Conservation (phyloP, 2,113 vertebrate genomes). For the Astur gentilis region DNA sequence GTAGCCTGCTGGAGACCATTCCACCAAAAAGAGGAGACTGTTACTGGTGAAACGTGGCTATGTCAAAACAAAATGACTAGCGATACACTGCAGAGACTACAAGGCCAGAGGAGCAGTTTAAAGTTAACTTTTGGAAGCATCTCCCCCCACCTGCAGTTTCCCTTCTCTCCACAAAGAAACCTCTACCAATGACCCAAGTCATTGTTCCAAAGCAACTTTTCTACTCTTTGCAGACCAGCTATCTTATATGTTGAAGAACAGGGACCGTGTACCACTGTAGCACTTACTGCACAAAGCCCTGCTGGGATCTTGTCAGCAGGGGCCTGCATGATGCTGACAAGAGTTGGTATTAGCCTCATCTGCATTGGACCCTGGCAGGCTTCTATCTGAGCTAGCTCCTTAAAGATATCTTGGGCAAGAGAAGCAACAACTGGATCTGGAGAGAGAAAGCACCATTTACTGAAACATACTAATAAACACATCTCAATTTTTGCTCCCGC, state of each 20-base stretch:
- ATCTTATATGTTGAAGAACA: rapidly evolving
- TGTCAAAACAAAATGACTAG: background rate
- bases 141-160: background rate
- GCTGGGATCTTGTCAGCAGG: slow-evolving; percentile 95
- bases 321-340: slow-evolving; percentile 98
- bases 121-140: background rate
- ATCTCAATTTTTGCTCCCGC: background rate
- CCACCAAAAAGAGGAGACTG: background rate
- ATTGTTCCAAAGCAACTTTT: background rate
- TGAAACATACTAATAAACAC: background rate
- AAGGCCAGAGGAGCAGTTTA: background rate
- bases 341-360: slow-evolving; percentile 94
- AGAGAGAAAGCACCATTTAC: slow-evolving; percentile 42
- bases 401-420: slow-evolving; percentile 97
- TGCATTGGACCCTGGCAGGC: slow-evolving; percentile 97
- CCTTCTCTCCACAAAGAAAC: background rate
- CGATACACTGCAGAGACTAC: background rate
- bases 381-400: slow-evolving; percentile 95
- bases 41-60: background rate
- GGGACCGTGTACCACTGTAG: background rate
- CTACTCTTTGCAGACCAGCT: background rate
- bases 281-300: slow-evolving; percentile 93
- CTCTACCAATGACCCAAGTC: background rate
- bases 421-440: slow-evolving; percentile 96
- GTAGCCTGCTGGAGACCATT: background rate